Evolutionary conservation across 1,140 invertebrate genomes (phyloP), one percentile per base, ranked within the genome.

Genomic region (Lycorma delicatula): DNA sequence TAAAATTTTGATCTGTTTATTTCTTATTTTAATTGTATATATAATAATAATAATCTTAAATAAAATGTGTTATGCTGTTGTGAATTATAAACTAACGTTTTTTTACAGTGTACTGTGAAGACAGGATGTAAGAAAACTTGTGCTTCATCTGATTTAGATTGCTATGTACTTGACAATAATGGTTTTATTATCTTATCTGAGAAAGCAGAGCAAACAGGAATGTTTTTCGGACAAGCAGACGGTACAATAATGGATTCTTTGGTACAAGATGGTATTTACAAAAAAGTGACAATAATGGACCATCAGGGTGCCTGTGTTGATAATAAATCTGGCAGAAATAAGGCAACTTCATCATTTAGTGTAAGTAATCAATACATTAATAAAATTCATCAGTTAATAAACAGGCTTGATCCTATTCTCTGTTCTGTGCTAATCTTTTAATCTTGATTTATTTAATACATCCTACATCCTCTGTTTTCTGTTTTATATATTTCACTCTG

Each of bases 161-260:
- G 92, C 70, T 95, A 92, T 69, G 85, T 97, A 11, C 72, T 95
- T 34, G 92, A 96, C 66, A 91, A 94, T 70, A 93, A 91, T 70
- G 92, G 92, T 9, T 96, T 93, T 70, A 85, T 95, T n/a, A 86
- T 95, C 27, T 82, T 93, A 23, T 93, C 90, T 3, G 90, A 94
- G 70, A 83, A 86, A 59, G 76, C 79, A 27, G 81, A 87, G 49
- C 86, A 93, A 67, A 91, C 89, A 3, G 89, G 89, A 11, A 78
- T 84, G 63, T 96, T 95, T 72, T 95, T 95, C 66, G 92, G 92
- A 0, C 89, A 94, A 70, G 86, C 94, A 44, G 91, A 96, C 69
- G 91, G 91, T n/a, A 93, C 90, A 1, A 90, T 96, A 46, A 93
- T 95, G 88, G 89, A 94, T 69, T 91, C 89, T 0, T 71, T 96